Evolutionary conservation across 92 coral and sea anemone species (phyloP), one percentile per base, ranked within the genome.

Genomic region (Desmophyllum pertusum): DNA sequence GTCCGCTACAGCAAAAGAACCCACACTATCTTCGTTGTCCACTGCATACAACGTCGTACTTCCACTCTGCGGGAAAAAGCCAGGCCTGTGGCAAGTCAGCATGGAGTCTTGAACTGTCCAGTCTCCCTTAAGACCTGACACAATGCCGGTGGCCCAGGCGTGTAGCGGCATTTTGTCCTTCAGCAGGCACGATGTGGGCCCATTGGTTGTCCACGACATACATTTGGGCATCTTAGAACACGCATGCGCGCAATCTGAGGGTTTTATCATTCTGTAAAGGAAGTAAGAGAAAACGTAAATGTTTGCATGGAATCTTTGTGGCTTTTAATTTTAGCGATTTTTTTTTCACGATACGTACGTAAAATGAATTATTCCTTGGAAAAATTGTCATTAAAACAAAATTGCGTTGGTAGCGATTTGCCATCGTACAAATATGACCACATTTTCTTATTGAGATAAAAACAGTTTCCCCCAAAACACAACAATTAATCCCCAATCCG

Each of bases 201-300:
- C 98, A 78, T 93, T 93, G 23, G 98, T 93, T 52, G 98, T 93
- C 98, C 98, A 93, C 36, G 98, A 88, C 87, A 91, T 85, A 48
- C 98, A 93, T 62, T 89, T 93, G 36, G 98, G 98, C 98, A 93
- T 91, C 52, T 90, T 92, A 3, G 90, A 92, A 67, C 98, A 93
- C 37, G 98, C 95, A 59, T 80, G 87, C 61, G 93, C 95, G 52
- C 98, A 93, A 35, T 93, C 93, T 25, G 98, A 80, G 37, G 98
- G 98, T 15, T 84, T 85, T 40, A 93, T 92, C 76, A 92, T 77
- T 77, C 98, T 93, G 59, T 21, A 30, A 64, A 27, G 40, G 41
- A 70, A 18, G 77, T 4, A 6, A 17, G 14, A 70, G 36, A 5
- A 15, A 4, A 8, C 10, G 19, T 3, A 33, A 42, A 41, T 72